Evolutionary conservation across 2,888 invertebrate genomes (phyloP), one percentile per base, ranked within the genome.

Genomic region (Troides oblongomaculatus): DNA sequence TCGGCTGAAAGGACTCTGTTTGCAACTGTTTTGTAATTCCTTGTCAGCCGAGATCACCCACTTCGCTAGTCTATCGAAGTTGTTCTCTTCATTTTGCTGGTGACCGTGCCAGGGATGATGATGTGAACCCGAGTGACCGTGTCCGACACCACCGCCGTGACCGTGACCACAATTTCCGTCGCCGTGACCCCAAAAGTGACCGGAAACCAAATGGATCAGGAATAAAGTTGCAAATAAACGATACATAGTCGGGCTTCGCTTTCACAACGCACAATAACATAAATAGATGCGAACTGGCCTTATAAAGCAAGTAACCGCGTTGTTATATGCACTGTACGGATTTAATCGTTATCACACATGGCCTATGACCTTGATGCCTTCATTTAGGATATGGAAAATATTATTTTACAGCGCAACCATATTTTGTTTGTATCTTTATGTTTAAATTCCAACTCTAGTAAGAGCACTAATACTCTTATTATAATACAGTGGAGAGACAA

Each of bases 11-110:
- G 62, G 66, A 66, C 73, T 75, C 60, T 73, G 73, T 62, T 73
- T 71, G 68, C 76, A 76, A n/a, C 70, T 74, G 23, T 70, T 71
- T 39, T 64, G 59, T 1, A 74, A 59, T 25, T 72, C 68, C 58
- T 70, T 66, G 69, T 76, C 76, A 2, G 71, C 66, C 60, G 62
- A 30, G 17, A 72, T 72, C 62, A 75, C 61, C 10, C 71, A 64
- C n/a, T 71, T 71, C 60, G 74, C 68, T 25, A 75, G 58, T 30
- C 25, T 65, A 56, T 74, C 70, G 68, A 75, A 75, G 30, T 64
- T 36, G 53, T 46, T 66, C 0, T 10, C 7, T 17, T 64, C 65
- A 6, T 72, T 71, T 3, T 68, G 66, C 64, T 72, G 72, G 36
- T 43, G 64, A 30, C 67, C 66, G 57, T 53, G 58, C 17, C 69